phyloP scores from a whole-genome alignment of 2,888 invertebrate genomes.

The Eupelmus urozonus region DNA sequence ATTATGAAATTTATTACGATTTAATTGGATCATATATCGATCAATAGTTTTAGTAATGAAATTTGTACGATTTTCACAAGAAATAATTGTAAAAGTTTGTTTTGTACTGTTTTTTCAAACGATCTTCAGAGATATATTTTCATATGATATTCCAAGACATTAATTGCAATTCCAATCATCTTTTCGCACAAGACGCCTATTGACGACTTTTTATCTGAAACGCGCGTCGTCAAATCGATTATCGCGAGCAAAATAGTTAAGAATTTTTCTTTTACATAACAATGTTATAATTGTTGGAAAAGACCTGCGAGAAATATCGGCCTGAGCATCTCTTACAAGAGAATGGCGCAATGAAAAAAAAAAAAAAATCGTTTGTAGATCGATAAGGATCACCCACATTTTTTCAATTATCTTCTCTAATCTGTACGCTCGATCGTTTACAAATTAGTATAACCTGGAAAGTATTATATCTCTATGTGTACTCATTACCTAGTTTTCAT shows the following conservation, averaged over 20 bases:
- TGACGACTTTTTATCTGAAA: neutral
- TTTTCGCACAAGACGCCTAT: neutral
- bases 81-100: too few species aligned
- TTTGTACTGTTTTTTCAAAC: neutral
- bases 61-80: too few species aligned
- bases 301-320: neutral
- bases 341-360: neutral
- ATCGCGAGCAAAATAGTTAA: neutral
- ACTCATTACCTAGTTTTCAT: too few species aligned
- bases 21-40: too few species aligned
- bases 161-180: slow-evolving; percentile 7
- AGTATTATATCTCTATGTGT: neutral
- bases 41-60: too few species aligned
- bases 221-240: neutral
- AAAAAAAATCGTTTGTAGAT: neutral
- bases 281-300: slow-evolving; percentile 1
- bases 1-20: too few species aligned
- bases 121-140: neutral
- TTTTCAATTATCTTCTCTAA: neutral
- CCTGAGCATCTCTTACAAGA: neutral
- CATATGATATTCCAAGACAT: neutral
- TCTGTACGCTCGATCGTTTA: neutral
- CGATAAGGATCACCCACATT: slow-evolving; percentile 13
- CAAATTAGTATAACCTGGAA: slow-evolving; percentile 8
- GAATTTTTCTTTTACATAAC: slow-evolving; percentile 24